Evolutionary conservation across 2,888 invertebrate genomes (phyloP).

Genomic region (Artemia sinica): DNA sequence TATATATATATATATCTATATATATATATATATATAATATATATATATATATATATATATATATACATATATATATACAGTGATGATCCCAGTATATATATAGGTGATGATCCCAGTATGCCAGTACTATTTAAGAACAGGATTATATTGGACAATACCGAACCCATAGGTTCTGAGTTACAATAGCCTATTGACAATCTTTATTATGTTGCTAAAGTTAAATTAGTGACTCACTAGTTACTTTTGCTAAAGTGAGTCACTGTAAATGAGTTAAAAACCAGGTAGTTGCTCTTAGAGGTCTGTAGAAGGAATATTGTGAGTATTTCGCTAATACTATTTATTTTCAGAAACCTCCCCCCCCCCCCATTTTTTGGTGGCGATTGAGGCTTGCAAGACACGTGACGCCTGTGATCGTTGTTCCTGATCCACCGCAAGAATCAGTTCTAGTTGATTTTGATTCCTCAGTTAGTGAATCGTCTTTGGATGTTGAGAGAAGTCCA

Average conservation of each 20-base stretch:
- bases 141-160: too few species aligned
- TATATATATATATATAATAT: not conserved
- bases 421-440: constrained; percentile 44
- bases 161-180: too few species aligned
- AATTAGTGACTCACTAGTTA: too few species aligned
- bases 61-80: too few species aligned
- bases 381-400: constrained; percentile 84
- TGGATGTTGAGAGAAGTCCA: constrained; percentile 27
- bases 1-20: constrained; percentile 17
- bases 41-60: constrained; percentile 16
- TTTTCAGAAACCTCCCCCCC: constrained; percentile 51
- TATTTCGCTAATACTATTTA: constrained; percentile 14
- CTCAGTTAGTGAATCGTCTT: constrained; percentile 30
- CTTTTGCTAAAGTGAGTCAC: too few species aligned
- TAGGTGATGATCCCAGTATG: too few species aligned
- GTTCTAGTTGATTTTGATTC: constrained; percentile 32
- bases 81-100: too few species aligned
- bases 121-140: too few species aligned
- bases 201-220: too few species aligned
- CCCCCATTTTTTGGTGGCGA: constrained; percentile 85
- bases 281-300: not conserved
- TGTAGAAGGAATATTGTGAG: not conserved
- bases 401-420: constrained; percentile 75
- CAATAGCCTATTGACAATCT: too few species aligned
- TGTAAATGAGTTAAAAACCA: too few species aligned